phyloP scores from a whole-genome alignment of 2,888 invertebrate genomes.

The Chymomyza caudatula region DNA sequence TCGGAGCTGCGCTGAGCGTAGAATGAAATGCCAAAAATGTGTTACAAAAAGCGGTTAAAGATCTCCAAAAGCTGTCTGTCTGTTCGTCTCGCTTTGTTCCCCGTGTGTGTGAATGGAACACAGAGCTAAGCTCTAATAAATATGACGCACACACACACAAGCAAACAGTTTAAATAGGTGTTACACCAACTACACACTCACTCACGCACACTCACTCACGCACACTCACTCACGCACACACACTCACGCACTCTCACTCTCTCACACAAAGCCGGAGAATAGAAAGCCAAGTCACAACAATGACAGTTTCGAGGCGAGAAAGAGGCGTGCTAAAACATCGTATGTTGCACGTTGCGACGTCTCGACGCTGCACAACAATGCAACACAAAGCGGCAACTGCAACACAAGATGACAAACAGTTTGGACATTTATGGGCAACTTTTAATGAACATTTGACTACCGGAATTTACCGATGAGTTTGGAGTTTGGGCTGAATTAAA shows the following conservation, averaged over 20 bases:
- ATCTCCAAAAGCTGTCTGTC: constrained; percentile 13
- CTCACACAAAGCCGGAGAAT: constrained; percentile 46
- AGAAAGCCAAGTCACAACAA: constrained; percentile 46
- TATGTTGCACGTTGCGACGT: not conserved
- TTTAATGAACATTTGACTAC: constrained; percentile 76
- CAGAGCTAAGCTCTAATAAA: constrained; percentile 61
- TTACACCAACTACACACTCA: constrained; percentile 1
- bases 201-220: no score
- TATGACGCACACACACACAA: constrained; percentile 37
- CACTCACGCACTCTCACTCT: no score
- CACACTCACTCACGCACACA: no score
- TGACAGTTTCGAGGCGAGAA: not conserved
- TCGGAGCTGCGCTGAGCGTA: constrained; percentile 40
- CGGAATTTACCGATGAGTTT: constrained; percentile 65
- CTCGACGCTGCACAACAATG: not conserved
- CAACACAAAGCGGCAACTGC: constrained; percentile 18
- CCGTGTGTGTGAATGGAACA: constrained; percentile 45
- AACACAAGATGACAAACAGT: constrained; percentile 64
- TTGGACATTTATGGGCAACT: constrained; percentile 73
- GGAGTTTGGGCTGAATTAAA: not conserved
- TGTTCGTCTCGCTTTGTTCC: not conserved
- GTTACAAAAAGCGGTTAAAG: constrained; percentile 50
- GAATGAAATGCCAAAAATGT: constrained; percentile 66
- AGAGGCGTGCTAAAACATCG: not conserved
- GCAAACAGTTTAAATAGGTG: constrained; percentile 15